These are phyloP conservation scores for Protaetia brevitarsis DNA, from an alignment of 1,140 invertebrate species.

Conservation along the genomic window DNA sequence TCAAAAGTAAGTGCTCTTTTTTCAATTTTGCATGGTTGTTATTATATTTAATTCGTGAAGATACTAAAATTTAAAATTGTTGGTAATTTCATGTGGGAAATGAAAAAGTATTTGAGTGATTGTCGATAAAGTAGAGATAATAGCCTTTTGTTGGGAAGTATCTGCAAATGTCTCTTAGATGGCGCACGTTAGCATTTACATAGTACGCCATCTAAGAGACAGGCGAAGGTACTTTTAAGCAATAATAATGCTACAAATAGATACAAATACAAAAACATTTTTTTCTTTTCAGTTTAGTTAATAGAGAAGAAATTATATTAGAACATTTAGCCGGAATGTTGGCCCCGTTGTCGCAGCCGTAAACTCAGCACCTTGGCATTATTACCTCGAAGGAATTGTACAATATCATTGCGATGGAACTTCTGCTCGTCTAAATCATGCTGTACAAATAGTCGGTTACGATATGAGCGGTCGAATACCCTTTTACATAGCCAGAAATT, in stretches of 20 bases:
- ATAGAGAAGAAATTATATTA: slow-evolving; percentile 66
- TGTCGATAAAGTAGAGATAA: too few species aligned
- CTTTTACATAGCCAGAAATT: slow-evolving; percentile 83
- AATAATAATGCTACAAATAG: neutral
- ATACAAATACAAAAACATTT: neutral
- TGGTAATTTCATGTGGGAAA: too few species aligned
- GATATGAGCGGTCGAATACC: slow-evolving; percentile 69
- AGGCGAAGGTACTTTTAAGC: too few species aligned
- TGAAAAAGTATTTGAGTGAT: too few species aligned
- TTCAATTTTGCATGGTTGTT: neutral
- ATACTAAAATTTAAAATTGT: neutral
- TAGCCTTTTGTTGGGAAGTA: too few species aligned
- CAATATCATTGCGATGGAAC: slow-evolving; percentile 72
- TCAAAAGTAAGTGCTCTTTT: slow-evolving; percentile 23
- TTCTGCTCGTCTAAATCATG: slow-evolving; percentile 71
- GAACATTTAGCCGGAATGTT: slow-evolving; percentile 59
- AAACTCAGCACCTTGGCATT: slow-evolving; percentile 83
- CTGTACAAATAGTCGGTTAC: slow-evolving; percentile 83
- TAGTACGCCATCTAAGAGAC: too few species aligned
- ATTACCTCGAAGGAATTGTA: slow-evolving; percentile 83
- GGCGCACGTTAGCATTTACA: too few species aligned
- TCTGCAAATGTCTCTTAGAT: too few species aligned
- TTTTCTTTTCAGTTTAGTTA: slow-evolving; percentile 56
- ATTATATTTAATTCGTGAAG: neutral
- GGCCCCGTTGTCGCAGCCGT: slow-evolving; percentile 78